A percentile compares a stretch with the other conserved stretches of the same genome.
These are phyloP conservation scores for Pteropus rufus DNA, from an alignment of 2,797 vertebrate species.

Conservation along the genomic window DNA sequence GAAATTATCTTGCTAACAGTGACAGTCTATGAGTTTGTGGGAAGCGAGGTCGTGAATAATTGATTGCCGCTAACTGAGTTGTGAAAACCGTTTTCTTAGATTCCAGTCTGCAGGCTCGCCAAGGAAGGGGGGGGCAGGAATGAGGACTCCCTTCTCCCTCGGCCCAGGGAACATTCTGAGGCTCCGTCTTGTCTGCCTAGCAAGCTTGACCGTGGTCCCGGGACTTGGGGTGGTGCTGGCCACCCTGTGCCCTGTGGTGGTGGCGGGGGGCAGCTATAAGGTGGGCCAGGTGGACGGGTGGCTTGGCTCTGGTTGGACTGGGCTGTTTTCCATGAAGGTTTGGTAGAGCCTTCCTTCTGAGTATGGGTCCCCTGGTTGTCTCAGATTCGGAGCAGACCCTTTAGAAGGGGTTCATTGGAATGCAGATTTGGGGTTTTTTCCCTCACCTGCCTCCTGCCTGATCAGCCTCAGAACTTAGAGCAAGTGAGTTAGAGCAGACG, in stretches of 20 bases:
- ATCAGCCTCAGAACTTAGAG: background rate
- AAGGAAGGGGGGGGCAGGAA: background rate
- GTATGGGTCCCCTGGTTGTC: background rate
- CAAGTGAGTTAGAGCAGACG: too few relatives aligned
- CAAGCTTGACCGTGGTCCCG: rapidly evolving
- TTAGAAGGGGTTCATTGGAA: background rate
- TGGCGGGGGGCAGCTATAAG: background rate
- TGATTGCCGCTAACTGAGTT: conserved; percentile 47
- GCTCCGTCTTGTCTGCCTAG: background rate
- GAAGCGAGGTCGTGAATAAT: conserved; percentile 52
- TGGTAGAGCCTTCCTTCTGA: background rate
- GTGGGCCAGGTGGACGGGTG: too few relatives aligned
- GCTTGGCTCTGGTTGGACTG: background rate
- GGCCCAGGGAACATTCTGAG: background rate
- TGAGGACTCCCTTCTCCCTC: background rate
- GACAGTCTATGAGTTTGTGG: conserved; percentile 36
- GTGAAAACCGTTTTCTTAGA: conserved; percentile 48
- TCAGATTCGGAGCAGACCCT: background rate
- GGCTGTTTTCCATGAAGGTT: background rate
- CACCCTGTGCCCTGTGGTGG: too few relatives aligned
- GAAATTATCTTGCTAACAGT: conserved; percentile 33
- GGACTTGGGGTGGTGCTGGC: too few relatives aligned
- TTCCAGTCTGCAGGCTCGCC: background rate
- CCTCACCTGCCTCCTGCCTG: background rate
- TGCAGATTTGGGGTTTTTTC: background rate